A percentile compares a stretch with the other conserved stretches of the same genome.
Evolutionary conservation across 2,113 vertebrate genomes (phyloP).

Genomic region (Sinocyclocheilus anophthalmus): DNA sequence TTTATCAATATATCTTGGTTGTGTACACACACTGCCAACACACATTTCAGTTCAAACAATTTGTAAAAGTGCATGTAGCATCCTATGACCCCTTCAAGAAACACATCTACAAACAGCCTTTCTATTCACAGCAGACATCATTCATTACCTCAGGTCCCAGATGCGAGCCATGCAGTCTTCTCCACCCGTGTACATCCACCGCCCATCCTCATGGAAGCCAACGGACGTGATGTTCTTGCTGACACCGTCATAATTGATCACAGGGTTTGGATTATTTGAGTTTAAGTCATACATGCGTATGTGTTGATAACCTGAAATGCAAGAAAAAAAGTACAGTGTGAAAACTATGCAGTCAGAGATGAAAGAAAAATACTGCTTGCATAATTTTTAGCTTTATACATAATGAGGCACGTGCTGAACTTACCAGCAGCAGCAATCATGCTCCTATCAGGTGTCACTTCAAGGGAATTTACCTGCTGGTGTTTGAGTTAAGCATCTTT

Average conservation of each 20-base stretch:
- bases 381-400: background rate
- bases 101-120: background rate
- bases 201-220: slow-evolving; percentile 96
- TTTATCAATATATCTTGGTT: too few relatives aligned
- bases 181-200: slow-evolving; percentile 99
- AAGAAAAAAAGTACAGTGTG: background rate
- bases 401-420: slow-evolving; percentile 36
- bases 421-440: slow-evolving; percentile 98
- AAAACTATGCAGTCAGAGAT: background rate
- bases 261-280: slow-evolving; percentile 98
- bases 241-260: slow-evolving; percentile 96
- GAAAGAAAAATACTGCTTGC: background rate
- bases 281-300: slow-evolving; percentile 99
- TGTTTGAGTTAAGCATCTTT: slow-evolving; percentile 68
- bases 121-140: background rate
- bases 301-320: slow-evolving; percentile 89
- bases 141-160: slow-evolving; percentile 92
- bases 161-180: slow-evolving; percentile 98
- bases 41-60: too few relatives aligned
- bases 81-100: background rate
- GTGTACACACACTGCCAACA: too few relatives aligned
- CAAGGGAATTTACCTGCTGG: slow-evolving; percentile 96
- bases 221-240: slow-evolving; percentile 98
- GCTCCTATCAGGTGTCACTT: slow-evolving; percentile 94
- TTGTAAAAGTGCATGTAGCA: too few relatives aligned